phyloP scores from a whole-genome alignment of 2,888 invertebrate species.

The Xylocampa areola region DNA sequence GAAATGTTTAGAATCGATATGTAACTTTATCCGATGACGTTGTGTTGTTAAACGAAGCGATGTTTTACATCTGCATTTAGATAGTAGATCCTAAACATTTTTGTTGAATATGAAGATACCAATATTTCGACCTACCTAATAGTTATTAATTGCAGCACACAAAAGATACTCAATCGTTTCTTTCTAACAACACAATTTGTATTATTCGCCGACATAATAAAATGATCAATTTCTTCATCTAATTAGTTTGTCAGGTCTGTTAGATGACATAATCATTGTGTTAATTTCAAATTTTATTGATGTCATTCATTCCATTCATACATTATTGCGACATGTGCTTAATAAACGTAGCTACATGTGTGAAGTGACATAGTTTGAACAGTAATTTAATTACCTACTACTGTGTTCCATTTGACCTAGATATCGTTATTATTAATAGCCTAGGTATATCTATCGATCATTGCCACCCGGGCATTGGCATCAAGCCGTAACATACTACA shows the following conservation, averaged over 20 bases:
- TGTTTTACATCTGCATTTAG: too few species aligned
- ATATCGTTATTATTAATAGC: slow-evolving; percentile 63
- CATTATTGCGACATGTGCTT: slow-evolving; percentile 28
- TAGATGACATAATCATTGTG: slow-evolving; percentile 19
- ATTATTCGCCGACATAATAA: slow-evolving; percentile 9
- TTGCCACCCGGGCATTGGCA: slow-evolving; percentile 78
- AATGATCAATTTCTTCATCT: slow-evolving; percentile 18
- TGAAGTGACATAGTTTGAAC: slow-evolving; percentile 39
- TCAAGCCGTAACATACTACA: slow-evolving; percentile 65
- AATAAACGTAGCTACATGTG: slow-evolving; percentile 35
- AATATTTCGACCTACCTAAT: not conserved
- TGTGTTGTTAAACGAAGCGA: too few species aligned
- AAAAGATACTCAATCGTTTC: not conserved
- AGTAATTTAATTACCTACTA: slow-evolving; percentile 43
- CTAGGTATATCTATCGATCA: slow-evolving; percentile 67
- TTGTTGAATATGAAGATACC: too few species aligned
- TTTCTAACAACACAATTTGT: not conserved
- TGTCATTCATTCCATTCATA: slow-evolving; percentile 33
- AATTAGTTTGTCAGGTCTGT: slow-evolving; percentile 14
- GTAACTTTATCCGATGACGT: too few species aligned
- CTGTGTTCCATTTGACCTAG: slow-evolving; percentile 59
- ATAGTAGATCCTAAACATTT: too few species aligned
- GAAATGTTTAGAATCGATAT: too few species aligned
- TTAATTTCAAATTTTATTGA: slow-evolving; percentile 14
- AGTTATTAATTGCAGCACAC: not conserved